phyloP scores from a whole-genome alignment of 1,140 invertebrate species.

The Ditylenchus dipsaci region DNA sequence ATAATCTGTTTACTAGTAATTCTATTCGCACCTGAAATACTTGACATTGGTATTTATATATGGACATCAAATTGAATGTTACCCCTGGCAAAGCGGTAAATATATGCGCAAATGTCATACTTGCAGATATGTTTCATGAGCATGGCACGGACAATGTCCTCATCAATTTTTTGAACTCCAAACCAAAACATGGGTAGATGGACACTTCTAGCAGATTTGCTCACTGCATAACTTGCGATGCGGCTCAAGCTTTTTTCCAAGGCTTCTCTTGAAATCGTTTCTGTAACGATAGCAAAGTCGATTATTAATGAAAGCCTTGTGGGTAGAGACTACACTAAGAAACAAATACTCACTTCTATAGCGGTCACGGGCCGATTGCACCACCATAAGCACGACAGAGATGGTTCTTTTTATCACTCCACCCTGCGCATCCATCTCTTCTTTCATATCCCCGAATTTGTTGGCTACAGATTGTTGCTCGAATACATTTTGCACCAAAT shows the following conservation, averaged over 20 bases:
- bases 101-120: constrained; percentile 21
- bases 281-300: no score
- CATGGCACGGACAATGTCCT: constrained; percentile 5
- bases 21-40: no score
- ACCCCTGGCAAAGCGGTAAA: constrained; percentile 10
- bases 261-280: background rate
- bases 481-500: constrained; percentile 24
- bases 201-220: constrained; percentile 5
- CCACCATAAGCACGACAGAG: constrained; percentile 24
- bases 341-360: constrained; percentile 6
- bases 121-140: constrained; percentile 1
- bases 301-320: background rate
- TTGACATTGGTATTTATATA: no score
- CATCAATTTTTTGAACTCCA: constrained; percentile 20
- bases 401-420: background rate
- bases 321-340: background rate
- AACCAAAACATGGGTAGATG: constrained; percentile 27
- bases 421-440: background rate
- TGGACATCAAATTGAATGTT: no score
- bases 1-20: no score
- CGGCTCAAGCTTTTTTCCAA: constrained; percentile 24
- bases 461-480: constrained; percentile 11
- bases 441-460: background rate
- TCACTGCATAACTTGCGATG: constrained; percentile 8
- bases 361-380: constrained; percentile 13